Evolutionary conservation across 1,140 invertebrate genomes (phyloP), one percentile per base, ranked within the genome.

Genomic region (Sycobia sp.): DNA sequence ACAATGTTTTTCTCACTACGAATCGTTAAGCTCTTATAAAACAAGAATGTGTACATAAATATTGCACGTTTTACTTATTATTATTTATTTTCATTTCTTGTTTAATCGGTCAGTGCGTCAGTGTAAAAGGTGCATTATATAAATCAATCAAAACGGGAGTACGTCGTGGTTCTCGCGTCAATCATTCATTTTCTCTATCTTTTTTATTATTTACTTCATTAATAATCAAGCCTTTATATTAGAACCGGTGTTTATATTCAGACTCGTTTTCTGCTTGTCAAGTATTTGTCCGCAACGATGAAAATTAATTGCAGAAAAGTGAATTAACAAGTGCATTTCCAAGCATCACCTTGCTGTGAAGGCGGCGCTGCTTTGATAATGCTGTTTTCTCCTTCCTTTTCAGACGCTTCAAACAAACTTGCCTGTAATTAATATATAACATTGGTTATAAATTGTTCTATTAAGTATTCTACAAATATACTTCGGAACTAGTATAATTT

Each of bases 351-450:
- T 62, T 72, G 75, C 14, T 76, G 74, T 27, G 73, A 76, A 14
- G 70, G 71, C 7, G 69, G 76, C 49, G 71, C 71, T 43, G 71
- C 73, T 61, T 73, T 77, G 38, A 78, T 76, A 8, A 78, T 64
- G 29, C 71, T 75, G 53, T 72, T 68, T 20, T 73, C 69, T n/a
- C 70, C 70, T 67, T 76, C 72, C 58, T 73, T 69, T 47, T 77
- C 76, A 7, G 76, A 74, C 38, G 74, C 74, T 51, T 77, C 75
- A 57, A 77, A 77, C 46, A 77, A 61, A 63, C 75, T 78, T 10
- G 74, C 76, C 76, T 78, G 65, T 16, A 60, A 71, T 64, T 36
- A 44, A 8, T 9, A 41, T 8, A 41, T n/a, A n/a, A n/a, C n/a
- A n/a, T n/a, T n/a, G n/a, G n/a, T n/a, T n/a, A n/a, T n/a, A n/a